Evolutionary conservation across 2,113 vertebrate species (phyloP).

Genomic region (Struthidea cinerea): DNA sequence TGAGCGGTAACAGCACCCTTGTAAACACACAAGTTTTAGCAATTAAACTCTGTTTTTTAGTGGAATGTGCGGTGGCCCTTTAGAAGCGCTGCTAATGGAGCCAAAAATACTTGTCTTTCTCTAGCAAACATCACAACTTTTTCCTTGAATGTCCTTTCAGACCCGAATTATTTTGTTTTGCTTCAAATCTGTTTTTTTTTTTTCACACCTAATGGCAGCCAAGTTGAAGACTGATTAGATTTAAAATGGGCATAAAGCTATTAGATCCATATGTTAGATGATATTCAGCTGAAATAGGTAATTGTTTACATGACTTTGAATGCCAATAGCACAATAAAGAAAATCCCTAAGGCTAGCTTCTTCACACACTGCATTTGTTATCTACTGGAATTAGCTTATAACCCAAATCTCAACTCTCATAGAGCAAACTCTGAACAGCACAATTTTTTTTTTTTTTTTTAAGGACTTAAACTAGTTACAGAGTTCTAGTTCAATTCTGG

Average conservation of each 20-base stretch:
- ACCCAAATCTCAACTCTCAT: neutral
- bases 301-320: conserved; percentile 51
- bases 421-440: neutral
- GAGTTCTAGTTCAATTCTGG: neutral
- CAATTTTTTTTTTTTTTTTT: neutral
- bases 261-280: conserved; percentile 17
- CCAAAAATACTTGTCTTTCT: neutral
- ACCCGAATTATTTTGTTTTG: neutral
- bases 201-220: neutral
- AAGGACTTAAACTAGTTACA: neutral
- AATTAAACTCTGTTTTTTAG: neutral
- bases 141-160: conserved; percentile 7
- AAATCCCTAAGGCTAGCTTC: neutral
- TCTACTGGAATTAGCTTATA: neutral
- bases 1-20: neutral
- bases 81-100: neutral
- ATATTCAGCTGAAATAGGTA: conserved; percentile 8
- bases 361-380: neutral
- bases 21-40: neutral
- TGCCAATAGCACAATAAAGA: conserved; percentile 26
- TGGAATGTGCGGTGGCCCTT: neutral
- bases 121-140: neutral
- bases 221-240: conserved; percentile 3
- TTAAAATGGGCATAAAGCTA: conserved; percentile 2
- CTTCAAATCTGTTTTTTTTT: neutral